These are phyloP conservation scores for Novumbra hubbsi DNA, from an alignment of 2,797 vertebrate genomes.

Conservation along the genomic window DNA sequence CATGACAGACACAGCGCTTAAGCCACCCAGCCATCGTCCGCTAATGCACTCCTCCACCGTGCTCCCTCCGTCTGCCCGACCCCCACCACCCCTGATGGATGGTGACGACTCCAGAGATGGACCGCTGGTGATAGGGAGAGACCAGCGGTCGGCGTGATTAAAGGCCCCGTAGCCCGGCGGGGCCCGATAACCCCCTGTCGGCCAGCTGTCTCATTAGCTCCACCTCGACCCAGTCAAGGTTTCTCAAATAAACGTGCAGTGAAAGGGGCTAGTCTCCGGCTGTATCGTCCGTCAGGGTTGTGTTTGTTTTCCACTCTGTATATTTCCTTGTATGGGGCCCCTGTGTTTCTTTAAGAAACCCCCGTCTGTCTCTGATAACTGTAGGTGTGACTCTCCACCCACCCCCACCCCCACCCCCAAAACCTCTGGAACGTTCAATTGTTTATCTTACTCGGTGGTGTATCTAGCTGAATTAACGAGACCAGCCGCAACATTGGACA, in stretches of 20 bases:
- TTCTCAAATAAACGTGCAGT: slow-evolving; percentile 67
- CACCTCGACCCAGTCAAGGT: slow-evolving; percentile 56
- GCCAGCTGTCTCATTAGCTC: slow-evolving; percentile 72
- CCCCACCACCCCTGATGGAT: slow-evolving; percentile 85
- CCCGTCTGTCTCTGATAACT: slow-evolving; percentile 48
- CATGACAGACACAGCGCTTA: slow-evolving; percentile 56
- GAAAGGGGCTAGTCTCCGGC: slow-evolving; percentile 64
- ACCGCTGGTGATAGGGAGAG: slow-evolving; percentile 88
- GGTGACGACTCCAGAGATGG: slow-evolving; percentile 74
- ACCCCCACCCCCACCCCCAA: slow-evolving; percentile 27
- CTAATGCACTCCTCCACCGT: slow-evolving; percentile 80
- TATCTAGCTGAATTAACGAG: slow-evolving; percentile 71
- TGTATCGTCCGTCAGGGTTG: slow-evolving; percentile 70
- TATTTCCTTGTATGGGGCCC: slow-evolving; percentile 67
- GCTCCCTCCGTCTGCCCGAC: slow-evolving; percentile 79
- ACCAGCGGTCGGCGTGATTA: slow-evolving; percentile 83
- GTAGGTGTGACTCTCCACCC: slow-evolving; percentile 64
- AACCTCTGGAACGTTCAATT: slow-evolving; percentile 13
- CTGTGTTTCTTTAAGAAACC: slow-evolving; percentile 20
- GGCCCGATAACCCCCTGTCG: slow-evolving; percentile 80
- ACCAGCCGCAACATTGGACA: slow-evolving; percentile 62
- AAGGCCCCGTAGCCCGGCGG: slow-evolving; percentile 84
- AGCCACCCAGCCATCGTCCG: slow-evolving; percentile 76
- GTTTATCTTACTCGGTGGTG: slow-evolving; percentile 65
- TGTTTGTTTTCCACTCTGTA: slow-evolving; percentile 67